phyloP scores from a whole-genome alignment of 2,113 vertebrate genomes.

The Paramisgurnus dabryanus region DNA sequence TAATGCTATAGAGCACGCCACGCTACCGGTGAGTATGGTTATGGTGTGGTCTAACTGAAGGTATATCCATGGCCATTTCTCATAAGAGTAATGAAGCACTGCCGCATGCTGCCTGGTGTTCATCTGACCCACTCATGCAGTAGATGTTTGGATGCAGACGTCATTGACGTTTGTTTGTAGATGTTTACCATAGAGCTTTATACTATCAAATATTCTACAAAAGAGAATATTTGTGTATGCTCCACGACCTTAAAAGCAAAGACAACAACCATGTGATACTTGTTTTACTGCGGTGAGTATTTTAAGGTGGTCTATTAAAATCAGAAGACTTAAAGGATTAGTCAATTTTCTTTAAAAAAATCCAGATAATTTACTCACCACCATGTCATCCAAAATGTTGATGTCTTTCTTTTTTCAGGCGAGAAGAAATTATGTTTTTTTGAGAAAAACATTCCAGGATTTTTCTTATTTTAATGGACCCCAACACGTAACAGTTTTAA shows the following conservation, averaged over 20 bases:
- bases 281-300: neutral
- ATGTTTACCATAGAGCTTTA: neutral
- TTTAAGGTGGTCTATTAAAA: neutral
- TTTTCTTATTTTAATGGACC: too few relatives aligned
- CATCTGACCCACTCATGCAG: slow-evolving; percentile 37
- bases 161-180: neutral
- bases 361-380: too few relatives aligned
- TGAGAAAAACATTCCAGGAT: too few relatives aligned
- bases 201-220: neutral
- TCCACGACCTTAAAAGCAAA: too few relatives aligned
- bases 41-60: slow-evolving; percentile 49
- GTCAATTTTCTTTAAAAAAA: too few relatives aligned
- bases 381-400: too few relatives aligned
- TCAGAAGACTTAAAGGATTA: neutral
- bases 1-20: slow-evolving; percentile 59
- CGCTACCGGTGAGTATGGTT: slow-evolving; percentile 67
- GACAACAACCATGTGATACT: neutral
- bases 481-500: too few relatives aligned
- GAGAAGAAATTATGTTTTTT: too few relatives aligned
- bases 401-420: too few relatives aligned
- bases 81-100: slow-evolving; percentile 40
- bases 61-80: slow-evolving; percentile 39
- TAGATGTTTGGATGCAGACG: slow-evolving; percentile 32
- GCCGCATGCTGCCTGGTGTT: slow-evolving; percentile 50
- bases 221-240: neutral